Conservation (phyloP, 1,140 invertebrate genomes). For the Sweltsa coloradensis region DNA sequence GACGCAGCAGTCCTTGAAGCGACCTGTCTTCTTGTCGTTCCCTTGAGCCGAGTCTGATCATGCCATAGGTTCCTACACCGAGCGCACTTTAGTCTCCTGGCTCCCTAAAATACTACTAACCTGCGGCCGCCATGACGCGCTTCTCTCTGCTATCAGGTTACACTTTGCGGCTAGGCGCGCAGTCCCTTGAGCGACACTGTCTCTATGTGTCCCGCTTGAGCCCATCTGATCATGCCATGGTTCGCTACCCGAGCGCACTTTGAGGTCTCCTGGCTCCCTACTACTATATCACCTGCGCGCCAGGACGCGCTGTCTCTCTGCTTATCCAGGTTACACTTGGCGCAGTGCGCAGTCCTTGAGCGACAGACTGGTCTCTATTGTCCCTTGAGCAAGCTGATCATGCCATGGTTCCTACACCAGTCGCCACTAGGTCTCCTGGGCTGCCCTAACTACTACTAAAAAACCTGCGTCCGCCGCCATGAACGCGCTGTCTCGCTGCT, state of each 20-base stretch:
- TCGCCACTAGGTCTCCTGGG: too few species aligned
- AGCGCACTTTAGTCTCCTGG: conserved; percentile 75
- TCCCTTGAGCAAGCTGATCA: conserved; percentile 87
- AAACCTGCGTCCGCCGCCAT: conserved; percentile 61
- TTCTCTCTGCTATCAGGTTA: conserved; percentile 87
- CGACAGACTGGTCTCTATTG: conserved; percentile 93
- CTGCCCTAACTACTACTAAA: too few species aligned
- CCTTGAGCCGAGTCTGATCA: too few species aligned
- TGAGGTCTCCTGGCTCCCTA: too few species aligned
- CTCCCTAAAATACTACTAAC: too few species aligned
- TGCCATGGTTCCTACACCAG: conserved; percentile 91
- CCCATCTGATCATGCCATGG: conserved; percentile 87
- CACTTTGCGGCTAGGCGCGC: conserved; percentile 87
- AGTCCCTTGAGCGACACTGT: conserved; percentile 72
- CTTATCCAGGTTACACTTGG: too few species aligned
- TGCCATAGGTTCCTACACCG: conserved; percentile 90
- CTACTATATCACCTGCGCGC: too few species aligned
- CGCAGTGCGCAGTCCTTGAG: too few species aligned
- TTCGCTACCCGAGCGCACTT: too few species aligned
- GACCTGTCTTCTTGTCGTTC: too few species aligned
- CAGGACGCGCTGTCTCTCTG: conserved; percentile 87
- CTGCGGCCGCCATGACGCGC: conserved; percentile 86
- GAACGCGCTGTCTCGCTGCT: conserved; percentile 87
- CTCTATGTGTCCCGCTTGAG: conserved; percentile 92
- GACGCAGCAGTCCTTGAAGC: too few species aligned